Evolutionary conservation across 2,888 invertebrate genomes (phyloP).

Genomic region (Hydraecia micacea): DNA sequence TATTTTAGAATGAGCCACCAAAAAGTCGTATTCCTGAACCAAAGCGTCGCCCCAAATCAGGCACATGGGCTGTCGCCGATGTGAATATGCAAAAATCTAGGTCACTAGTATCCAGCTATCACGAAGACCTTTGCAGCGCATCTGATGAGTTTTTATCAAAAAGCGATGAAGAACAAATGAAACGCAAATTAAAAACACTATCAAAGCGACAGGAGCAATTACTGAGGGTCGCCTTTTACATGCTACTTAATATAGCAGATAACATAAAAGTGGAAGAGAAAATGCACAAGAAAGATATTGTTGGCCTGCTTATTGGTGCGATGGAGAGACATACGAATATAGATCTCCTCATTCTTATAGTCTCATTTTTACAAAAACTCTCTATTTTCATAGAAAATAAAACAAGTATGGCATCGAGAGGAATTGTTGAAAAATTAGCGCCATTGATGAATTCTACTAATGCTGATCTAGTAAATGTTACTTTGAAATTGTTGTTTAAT

Average conservation of each 20-base stretch:
- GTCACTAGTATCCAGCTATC: conserved; percentile 92
- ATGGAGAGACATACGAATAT: conserved; percentile 96
- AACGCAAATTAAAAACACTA: conserved; percentile 94
- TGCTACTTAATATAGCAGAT: conserved; percentile 98
- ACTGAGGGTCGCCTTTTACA: conserved; percentile 96
- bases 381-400: conserved; percentile 98
- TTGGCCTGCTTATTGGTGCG: conserved; percentile 96
- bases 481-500: conserved; percentile 97
- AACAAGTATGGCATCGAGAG: conserved; percentile 95
- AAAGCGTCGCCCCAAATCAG: conserved; percentile 94
- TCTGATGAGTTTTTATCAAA: conserved; percentile 87
- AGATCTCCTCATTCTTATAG: conserved; percentile 96
- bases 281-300: conserved; percentile 98
- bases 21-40: conserved; percentile 93
- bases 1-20: conserved; percentile 91
- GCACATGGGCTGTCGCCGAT: conserved; percentile 92
- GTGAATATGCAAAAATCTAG: conserved; percentile 90
- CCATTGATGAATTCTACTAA: conserved; percentile 93
- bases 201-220: conserved; percentile 98
- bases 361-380: conserved; percentile 98
- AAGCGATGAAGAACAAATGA: conserved; percentile 94
- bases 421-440: conserved; percentile 95
- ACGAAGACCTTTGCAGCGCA: conserved; percentile 91
- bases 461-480: conserved; percentile 94
- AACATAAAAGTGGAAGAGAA: conserved; percentile 99